Percentiles rank a stretch among this genome's conserved stretches.
Conservation (phyloP, 2,888 invertebrate species). For the Pelosia muscerda region DNA sequence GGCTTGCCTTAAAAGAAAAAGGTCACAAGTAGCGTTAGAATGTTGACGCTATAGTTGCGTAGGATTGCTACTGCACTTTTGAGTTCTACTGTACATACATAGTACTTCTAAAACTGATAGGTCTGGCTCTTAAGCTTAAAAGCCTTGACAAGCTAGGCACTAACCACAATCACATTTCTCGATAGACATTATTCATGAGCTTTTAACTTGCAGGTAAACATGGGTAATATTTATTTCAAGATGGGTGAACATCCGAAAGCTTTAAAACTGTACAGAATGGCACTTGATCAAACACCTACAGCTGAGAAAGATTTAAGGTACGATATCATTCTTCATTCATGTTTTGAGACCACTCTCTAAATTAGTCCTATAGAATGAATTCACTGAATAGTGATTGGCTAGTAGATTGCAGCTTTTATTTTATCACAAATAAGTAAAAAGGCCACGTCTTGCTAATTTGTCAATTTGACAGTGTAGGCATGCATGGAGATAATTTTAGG, state of each 20-base stretch:
- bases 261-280: constrained; percentile 99
- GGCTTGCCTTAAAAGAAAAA: too few relatives aligned
- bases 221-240: constrained; percentile 99
- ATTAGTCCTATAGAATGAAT: too few relatives aligned
- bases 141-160: neutral
- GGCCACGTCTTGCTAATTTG: too few relatives aligned
- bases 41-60: too few relatives aligned
- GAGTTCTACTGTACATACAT: too few relatives aligned
- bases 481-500: too few relatives aligned
- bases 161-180: neutral
- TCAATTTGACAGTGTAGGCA: too few relatives aligned
- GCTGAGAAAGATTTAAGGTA: constrained; percentile 96
- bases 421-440: too few relatives aligned
- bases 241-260: constrained; percentile 98
- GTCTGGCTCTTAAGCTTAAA: neutral
- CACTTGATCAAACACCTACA: constrained; percentile 97
- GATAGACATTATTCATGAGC: neutral
- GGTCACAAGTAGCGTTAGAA: too few relatives aligned
- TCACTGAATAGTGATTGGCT: too few relatives aligned
- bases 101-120: neutral
- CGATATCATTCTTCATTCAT: neutral
- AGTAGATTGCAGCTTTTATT: too few relatives aligned
- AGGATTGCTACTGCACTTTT: too few relatives aligned
- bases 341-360: neutral
- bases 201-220: constrained; percentile 88